These are phyloP conservation scores for Drosophila asahinai DNA, from an alignment of 1,140 invertebrate species.

Conservation along the genomic window DNA sequence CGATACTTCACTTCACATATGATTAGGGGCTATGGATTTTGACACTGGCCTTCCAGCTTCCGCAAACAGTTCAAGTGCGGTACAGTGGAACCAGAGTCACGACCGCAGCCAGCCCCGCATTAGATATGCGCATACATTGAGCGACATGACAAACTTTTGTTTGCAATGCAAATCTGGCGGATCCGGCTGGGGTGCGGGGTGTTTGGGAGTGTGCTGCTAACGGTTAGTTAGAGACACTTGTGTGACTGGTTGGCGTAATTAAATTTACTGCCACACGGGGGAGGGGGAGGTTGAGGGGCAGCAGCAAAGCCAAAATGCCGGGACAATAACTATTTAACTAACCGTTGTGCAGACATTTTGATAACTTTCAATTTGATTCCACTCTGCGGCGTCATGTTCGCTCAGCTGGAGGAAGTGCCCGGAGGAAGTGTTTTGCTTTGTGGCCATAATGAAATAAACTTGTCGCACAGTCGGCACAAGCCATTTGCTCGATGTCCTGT, in stretches of 20 bases:
- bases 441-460: conserved; percentile 72
- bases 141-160: conserved; percentile 58
- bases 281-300: neutral
- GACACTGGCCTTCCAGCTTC: conserved; percentile 11
- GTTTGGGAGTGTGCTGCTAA: conserved; percentile 40
- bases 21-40: conserved; percentile 16
- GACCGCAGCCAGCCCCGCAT: conserved; percentile 43
- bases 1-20: conserved; percentile 31
- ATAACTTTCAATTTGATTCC: conserved; percentile 59
- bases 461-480: conserved; percentile 60
- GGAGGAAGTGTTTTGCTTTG: conserved; percentile 52
- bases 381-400: conserved; percentile 44
- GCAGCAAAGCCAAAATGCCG: conserved; percentile 25
- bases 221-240: conserved; percentile 73
- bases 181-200: conserved; percentile 2
- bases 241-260: conserved; percentile 70
- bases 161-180: conserved; percentile 44
- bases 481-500: conserved; percentile 41
- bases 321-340: conserved; percentile 62
- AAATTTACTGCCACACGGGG: conserved; percentile 38
- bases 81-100: conserved; percentile 8
- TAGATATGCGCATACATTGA: conserved; percentile 74
- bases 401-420: conserved; percentile 27
- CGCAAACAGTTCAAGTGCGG: conserved; percentile 25
- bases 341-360: conserved; percentile 43